phyloP scores from a whole-genome alignment of 2,888 invertebrate species.

The Hirtodrosophila duncani region DNA sequence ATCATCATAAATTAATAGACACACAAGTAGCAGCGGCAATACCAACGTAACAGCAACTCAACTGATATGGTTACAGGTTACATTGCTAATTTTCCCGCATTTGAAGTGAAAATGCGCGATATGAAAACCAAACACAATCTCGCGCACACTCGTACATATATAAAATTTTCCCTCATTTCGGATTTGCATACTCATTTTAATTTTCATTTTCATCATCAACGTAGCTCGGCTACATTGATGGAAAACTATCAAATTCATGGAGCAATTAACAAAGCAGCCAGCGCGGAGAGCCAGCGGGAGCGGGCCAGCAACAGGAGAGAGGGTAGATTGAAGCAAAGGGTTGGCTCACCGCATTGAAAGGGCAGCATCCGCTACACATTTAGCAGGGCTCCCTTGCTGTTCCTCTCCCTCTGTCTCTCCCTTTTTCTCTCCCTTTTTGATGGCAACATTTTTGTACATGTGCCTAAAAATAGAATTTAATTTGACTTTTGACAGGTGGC shows the following conservation, averaged over 20 bases:
- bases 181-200: constrained; percentile 51
- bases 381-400: neutral
- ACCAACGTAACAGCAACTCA: too few species aligned
- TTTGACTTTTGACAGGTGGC: constrained; percentile 58
- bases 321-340: neutral
- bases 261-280: constrained; percentile 52
- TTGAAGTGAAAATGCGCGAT: neutral
- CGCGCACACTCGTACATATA: too few species aligned
- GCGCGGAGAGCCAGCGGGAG: neutral
- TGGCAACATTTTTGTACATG: constrained; percentile 44
- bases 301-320: neutral
- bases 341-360: constrained; percentile 10
- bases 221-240: constrained; percentile 31
- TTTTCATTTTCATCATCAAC: constrained; percentile 54
- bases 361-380: neutral
- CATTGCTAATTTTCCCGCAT: neutral
- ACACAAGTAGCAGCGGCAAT: too few species aligned
- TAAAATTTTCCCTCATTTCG: neutral
- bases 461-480: constrained; percentile 63
- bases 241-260: constrained; percentile 69
- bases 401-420: too few species aligned
- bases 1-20: constrained; percentile 43
- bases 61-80: neutral
- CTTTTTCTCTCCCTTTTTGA: too few species aligned
- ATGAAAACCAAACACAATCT: constrained; percentile 8